Conservation (phyloP, 2,113 vertebrate species). For the Leptodactylus fuscus region DNA sequence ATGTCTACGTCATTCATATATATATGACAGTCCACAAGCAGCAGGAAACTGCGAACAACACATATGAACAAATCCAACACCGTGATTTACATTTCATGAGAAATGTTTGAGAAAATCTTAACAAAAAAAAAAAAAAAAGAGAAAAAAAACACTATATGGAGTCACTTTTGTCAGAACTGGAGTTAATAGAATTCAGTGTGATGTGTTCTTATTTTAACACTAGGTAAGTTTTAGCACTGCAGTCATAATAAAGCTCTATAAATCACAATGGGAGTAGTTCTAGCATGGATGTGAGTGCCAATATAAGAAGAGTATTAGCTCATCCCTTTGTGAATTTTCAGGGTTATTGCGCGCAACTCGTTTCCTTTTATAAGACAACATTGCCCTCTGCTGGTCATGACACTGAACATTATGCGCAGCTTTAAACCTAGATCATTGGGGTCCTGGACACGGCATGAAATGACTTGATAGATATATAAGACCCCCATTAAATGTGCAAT, state of each 20-base stretch:
- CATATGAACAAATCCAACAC: not conserved
- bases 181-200: slow-evolving; percentile 67
- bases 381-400: slow-evolving; percentile 57
- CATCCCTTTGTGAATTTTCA: slow-evolving; percentile 63
- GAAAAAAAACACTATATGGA: slow-evolving; percentile 57
- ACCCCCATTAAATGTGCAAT: too few species aligned
- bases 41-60: not conserved
- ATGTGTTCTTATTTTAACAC: slow-evolving; percentile 68
- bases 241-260: slow-evolving; percentile 69
- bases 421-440: not conserved
- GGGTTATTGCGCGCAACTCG: slow-evolving; percentile 18
- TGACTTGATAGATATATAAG: not conserved
- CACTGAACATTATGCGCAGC: not conserved
- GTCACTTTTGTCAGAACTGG: slow-evolving; percentile 62
- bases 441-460: not conserved
- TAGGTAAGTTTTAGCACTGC: slow-evolving; percentile 69
- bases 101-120: slow-evolving; percentile 27
- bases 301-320: slow-evolving; percentile 66
- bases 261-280: slow-evolving; percentile 62
- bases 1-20: not conserved
- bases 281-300: slow-evolving; percentile 69
- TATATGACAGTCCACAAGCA: not conserved
- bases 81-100: slow-evolving; percentile 22
- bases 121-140: slow-evolving; percentile 40
- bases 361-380: slow-evolving; percentile 61